Evolutionary conservation across 2,113 vertebrate species (phyloP).

Genomic region (Crotophaga sulcirostris): DNA sequence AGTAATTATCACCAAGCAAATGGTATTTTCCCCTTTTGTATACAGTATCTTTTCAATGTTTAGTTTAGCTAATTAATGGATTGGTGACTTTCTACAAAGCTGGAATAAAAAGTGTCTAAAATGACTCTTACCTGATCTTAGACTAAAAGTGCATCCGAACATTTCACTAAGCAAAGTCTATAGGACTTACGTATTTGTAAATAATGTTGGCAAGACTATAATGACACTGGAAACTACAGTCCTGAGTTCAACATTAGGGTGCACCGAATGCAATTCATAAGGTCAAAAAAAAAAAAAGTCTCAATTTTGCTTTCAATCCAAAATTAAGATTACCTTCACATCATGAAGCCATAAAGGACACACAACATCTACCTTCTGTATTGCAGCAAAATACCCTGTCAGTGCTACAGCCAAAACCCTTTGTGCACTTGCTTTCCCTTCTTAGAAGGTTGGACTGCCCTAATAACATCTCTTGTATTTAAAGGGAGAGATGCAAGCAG

Average conservation of each 20-base stretch:
- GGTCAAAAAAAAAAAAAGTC: accelerated
- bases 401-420: background rate
- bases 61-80: conserved; percentile 41
- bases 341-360: background rate
- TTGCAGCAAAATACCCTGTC: background rate
- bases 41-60: conserved; percentile 1
- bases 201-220: background rate
- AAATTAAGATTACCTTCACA: background rate
- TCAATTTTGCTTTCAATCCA: background rate
- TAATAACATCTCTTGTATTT: background rate
- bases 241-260: background rate
- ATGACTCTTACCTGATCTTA: background rate
- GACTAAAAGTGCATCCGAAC: background rate
- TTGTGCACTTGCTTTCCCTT: background rate
- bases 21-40: conserved; percentile 58
- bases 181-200: background rate
- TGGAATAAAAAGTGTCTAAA: background rate
- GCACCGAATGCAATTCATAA: background rate
- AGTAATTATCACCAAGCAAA: conserved; percentile 75
- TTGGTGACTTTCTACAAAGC: background rate
- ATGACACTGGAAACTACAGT: background rate
- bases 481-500: background rate
- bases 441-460: background rate
- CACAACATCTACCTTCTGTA: background rate
- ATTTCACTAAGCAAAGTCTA: background rate